These are phyloP conservation scores for Scomber japonicus DNA, from an alignment of 2,113 vertebrate genomes.

Conservation along the genomic window DNA sequence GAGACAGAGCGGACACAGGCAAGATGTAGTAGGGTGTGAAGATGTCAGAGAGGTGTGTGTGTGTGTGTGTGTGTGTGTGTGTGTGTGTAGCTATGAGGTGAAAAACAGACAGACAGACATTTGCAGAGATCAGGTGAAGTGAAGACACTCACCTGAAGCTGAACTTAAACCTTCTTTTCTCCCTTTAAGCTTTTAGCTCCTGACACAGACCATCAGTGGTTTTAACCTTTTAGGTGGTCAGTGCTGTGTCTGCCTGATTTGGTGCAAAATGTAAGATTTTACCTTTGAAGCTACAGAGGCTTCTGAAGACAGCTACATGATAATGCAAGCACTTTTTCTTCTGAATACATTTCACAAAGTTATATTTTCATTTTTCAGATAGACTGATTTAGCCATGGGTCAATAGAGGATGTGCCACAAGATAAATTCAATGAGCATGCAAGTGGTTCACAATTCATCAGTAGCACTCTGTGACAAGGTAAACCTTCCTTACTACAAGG, in stretches of 20 bases:
- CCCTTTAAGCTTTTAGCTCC: conserved; percentile 26
- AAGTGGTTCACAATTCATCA: conserved; percentile 33
- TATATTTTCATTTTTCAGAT: conserved; percentile 25
- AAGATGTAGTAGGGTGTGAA: not conserved
- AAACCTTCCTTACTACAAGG: conserved; percentile 29
- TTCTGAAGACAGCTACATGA: not conserved
- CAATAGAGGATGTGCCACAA: conserved; percentile 3
- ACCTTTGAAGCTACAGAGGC: conserved; percentile 8
- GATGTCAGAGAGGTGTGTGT: not conserved
- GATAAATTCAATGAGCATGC: conserved; percentile 29
- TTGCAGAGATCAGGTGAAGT: conserved; percentile 29
- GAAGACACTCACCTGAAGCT: conserved; percentile 32
- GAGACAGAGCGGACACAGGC: conserved; percentile 27
- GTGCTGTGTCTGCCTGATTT: not conserved
- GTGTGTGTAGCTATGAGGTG: not conserved
- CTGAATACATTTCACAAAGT: conserved; percentile 15
- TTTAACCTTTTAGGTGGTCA: not conserved
- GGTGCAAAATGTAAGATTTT: conserved; percentile 9
- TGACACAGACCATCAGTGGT: conserved; percentile 1
- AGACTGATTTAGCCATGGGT: conserved; percentile 5
- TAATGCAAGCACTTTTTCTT: conserved; percentile 1
- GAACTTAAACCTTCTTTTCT: conserved; percentile 34
- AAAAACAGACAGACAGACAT: conserved; percentile 7
- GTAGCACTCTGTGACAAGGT: conserved; percentile 22
- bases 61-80: not conserved